Base-by-base conservation (phyloP, 2,888 invertebrate species). In the Phyto melanocephala region DNA sequence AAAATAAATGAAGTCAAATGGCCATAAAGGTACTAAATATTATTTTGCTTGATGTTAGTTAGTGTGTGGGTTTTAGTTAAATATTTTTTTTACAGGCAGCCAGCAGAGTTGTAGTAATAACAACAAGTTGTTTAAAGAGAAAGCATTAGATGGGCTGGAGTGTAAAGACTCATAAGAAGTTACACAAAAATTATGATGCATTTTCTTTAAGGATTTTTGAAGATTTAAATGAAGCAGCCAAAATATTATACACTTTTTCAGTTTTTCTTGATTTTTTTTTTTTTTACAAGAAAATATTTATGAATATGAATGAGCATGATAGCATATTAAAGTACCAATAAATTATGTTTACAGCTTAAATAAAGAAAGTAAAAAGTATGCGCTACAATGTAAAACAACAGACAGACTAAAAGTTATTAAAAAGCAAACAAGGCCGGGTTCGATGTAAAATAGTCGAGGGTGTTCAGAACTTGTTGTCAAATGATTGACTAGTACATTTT, bases 191-290 rank as follows among this genome's bases (percentile, higher is more conserved):
- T 81, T 79, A 79, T 84, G 67, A 78, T 83, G 81, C 81, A 81
- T 81, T 79, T 82, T 81, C 83, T 84, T 72, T 63, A 50, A 85
- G 86, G 86, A 87, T 87, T 87, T 87, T 87, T 87, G 87, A 87
- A 87, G 86, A 86, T 86, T 85, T 79, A 70, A 74, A 77, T 74
- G 70, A 78, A 81, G 56, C 67, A 45, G 54, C 35, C 52, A 58
- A 72, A 62, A 37, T 50, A 45, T 56, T 33, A 54, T 63, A 74
- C 2, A 33, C 33, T 60, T 6, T 56, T 20, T n/a, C n/a, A n/a
- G 54, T 35, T 58, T 37, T 58, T 63, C 13, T 42, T 2, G 10
- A 52, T 17, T 50, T 35, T 68, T 60, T 60, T 56, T 47, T 10
- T 3, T 52, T 10, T 5, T 45, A 54, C 84, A 81, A 84, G 78